These are phyloP conservation scores for Cherax destructor DNA, from an alignment of 1,140 invertebrate genomes.

Conservation along the genomic window DNA sequence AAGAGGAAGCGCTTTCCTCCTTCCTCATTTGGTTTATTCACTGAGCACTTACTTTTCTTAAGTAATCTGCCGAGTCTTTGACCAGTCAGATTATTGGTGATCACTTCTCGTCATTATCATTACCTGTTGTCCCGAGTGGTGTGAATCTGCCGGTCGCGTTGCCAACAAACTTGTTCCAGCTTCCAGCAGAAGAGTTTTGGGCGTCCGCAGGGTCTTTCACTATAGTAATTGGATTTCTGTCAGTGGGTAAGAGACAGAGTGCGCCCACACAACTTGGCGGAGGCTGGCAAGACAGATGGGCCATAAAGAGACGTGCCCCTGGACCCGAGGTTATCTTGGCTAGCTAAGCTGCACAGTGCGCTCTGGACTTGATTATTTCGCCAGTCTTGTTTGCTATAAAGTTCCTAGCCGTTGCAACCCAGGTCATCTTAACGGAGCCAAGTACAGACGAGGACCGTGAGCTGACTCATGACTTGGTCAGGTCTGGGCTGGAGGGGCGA, in stretches of 20 bases:
- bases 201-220: background rate
- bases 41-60: too few relatives aligned
- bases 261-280: background rate
- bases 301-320: slow-evolving; percentile 11
- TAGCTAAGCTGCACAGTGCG: background rate
- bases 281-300: slow-evolving; percentile 1
- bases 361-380: slow-evolving; percentile 3
- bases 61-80: too few relatives aligned
- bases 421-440: background rate
- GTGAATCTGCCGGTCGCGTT: background rate
- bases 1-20: too few relatives aligned
- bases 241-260: slow-evolving; percentile 5
- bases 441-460: background rate
- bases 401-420: background rate
- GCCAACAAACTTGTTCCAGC: background rate
- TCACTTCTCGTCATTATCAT: too few relatives aligned
- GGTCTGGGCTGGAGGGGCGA: background rate
- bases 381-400: slow-evolving; percentile 13
- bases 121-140: background rate
- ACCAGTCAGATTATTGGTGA: too few relatives aligned
- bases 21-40: too few relatives aligned
- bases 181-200: background rate
- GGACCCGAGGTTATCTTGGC: background rate
- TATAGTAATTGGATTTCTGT: background rate
- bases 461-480: background rate